Conservation (phyloP, 2,888 invertebrate species). For the Amphiduros pacificus region DNA sequence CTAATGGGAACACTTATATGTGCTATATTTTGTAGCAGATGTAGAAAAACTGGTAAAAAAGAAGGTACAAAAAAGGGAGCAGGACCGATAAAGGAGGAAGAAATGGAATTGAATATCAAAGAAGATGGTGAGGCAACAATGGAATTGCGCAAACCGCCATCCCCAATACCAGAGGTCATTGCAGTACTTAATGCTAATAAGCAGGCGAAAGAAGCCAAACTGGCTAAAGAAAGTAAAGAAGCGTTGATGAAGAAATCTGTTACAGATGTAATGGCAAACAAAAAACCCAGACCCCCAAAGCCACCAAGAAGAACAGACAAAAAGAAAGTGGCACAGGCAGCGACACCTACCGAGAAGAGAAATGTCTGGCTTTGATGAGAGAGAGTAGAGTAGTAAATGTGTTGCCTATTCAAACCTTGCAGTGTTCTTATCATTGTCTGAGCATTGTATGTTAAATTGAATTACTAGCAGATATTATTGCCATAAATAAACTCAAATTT, state of each 20-base stretch:
- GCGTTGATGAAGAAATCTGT: background rate
- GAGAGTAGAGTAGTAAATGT: no score
- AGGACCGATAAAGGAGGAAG: no score
- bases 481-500: no score
- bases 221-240: background rate
- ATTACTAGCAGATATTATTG: no score
- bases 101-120: background rate
- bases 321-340: background rate
- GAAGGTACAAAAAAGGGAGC: no score
- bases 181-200: no score
- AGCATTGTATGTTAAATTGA: no score
- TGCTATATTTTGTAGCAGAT: background rate
- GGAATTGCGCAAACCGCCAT: background rate
- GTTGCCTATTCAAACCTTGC: no score
- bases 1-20: background rate
- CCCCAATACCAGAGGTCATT: no score
- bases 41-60: background rate
- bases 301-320: background rate
- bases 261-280: background rate
- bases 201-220: background rate
- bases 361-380: slow-evolving; percentile 1
- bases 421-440: no score
- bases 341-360: background rate
- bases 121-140: no score
- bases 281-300: background rate